Evolutionary conservation across 2,888 invertebrate genomes (phyloP).

Genomic region (Euplagia quadripunctaria): DNA sequence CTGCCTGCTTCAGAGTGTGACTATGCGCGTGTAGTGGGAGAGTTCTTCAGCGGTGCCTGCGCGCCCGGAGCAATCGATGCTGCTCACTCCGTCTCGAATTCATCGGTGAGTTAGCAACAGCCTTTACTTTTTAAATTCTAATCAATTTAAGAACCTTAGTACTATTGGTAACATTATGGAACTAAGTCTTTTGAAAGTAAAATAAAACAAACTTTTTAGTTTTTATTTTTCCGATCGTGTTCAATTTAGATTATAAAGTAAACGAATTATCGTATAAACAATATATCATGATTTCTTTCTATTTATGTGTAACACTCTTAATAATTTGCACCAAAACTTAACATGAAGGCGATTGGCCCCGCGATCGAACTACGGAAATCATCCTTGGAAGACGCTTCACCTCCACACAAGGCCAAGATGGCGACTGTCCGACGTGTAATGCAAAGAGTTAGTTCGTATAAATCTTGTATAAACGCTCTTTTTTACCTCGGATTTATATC

Average conservation of each 20-base stretch:
- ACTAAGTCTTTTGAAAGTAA: neutral
- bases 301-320: neutral
- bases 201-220: no score
- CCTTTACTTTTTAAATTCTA: neutral
- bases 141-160: neutral
- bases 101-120: slow-evolving; percentile 34
- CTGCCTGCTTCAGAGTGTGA: slow-evolving; percentile 84
- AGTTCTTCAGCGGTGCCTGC: slow-evolving; percentile 88
- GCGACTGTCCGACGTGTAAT: neutral
- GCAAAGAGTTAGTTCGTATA: slow-evolving; percentile 10
- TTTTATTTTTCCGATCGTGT: no score
- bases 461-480: neutral
- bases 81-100: slow-evolving; percentile 73
- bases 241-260: no score
- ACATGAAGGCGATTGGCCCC: neutral
- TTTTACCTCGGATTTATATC: neutral
- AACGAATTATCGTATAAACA: neutral
- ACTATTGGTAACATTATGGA: neutral
- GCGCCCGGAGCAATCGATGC: slow-evolving; percentile 88
- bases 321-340: slow-evolving; percentile 1
- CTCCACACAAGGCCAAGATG: slow-evolving; percentile 1
- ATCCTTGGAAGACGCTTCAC: neutral
- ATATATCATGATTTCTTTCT: neutral
- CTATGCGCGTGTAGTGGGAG: slow-evolving; percentile 85
- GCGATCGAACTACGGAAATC: neutral